Evolutionary conservation across 2,113 vertebrate species (phyloP).

Genomic region (Canis aureus): DNA sequence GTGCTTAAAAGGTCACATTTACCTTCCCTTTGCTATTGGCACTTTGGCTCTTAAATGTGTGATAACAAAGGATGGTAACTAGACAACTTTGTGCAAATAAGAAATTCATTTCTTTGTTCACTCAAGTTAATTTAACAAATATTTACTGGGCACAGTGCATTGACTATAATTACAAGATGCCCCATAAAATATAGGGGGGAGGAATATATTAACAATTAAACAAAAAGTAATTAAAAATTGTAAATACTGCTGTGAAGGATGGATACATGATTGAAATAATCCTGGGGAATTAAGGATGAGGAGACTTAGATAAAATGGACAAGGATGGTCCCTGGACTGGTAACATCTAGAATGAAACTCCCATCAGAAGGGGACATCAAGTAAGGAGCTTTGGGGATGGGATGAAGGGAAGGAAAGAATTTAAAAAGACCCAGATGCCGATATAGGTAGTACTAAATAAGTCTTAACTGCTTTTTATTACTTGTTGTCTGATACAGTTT

Average conservation of each 20-base stretch:
- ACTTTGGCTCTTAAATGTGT: neutral
- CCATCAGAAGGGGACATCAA: neutral
- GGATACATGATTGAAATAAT: neutral
- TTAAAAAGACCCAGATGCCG: neutral
- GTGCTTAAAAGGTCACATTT: neutral
- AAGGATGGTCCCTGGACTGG: neutral
- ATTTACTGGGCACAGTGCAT: neutral
- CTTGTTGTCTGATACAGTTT: neutral
- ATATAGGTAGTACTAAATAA: neutral
- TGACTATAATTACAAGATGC: neutral
- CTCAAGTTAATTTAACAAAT: neutral
- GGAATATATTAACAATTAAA: neutral
- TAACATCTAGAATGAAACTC: neutral
- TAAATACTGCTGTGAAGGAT: neutral
- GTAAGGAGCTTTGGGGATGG: neutral
- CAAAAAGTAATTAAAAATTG: neutral
- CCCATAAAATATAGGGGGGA: neutral
- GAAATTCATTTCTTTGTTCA: neutral
- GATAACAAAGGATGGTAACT: neutral
- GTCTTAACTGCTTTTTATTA: neutral
- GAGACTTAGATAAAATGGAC: neutral
- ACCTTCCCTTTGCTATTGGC: neutral
- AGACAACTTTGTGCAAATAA: slow-evolving; percentile 7
- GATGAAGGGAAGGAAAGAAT: neutral
- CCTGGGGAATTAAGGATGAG: neutral